Evolutionary conservation across 1,140 invertebrate species (phyloP), one percentile per base, ranked within the genome.

Genomic region (Andricus grossulariae): DNA sequence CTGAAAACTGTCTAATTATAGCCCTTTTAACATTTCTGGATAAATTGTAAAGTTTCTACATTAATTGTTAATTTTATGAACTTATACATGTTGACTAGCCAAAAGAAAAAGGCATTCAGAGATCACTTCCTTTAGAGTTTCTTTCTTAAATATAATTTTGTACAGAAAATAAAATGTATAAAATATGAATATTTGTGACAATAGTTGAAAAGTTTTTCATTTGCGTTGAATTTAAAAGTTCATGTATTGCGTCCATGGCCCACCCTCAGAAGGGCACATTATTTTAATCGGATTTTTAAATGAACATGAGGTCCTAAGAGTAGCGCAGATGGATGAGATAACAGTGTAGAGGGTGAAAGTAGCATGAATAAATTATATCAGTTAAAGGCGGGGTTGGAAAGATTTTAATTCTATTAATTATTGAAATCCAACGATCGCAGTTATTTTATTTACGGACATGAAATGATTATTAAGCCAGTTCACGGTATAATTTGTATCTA

Each of bases 341-440:
- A 60, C 21, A 16, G 10, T 18, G 21, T 18, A 19, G 60, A 66
- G 60, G 60, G 60, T 66, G 32, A 32, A 39, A 60, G 25, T 16
- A 66, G n/a, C 32, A 66, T 66, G 60, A 66, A 66, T 66, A 66
- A 66, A 66, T 66, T 66, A 66, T 39, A 45, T 66, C 60, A 66
- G 60, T 66, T 66, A 21, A 39, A 45, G 25, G 15, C 60, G n/a
- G 60, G 32, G 25, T 45, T 32, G n/a, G 13, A 66, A 39, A 39
- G 60, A 66, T 66, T 66, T 45, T 66, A 39, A 66, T 66, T n/a
- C 60, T 15, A 6, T 66, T 16, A 66, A 66, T 66, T 25, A 45
- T 39, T 66, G 32, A 16, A 66, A 39, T 25, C 2, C 39, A 45
- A 45, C 39, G 39, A 39, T 39, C 8, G 39, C 7, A 8, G 39